phyloP scores from a whole-genome alignment of 2,797 vertebrate species.

The Pitangus sulphuratus region DNA sequence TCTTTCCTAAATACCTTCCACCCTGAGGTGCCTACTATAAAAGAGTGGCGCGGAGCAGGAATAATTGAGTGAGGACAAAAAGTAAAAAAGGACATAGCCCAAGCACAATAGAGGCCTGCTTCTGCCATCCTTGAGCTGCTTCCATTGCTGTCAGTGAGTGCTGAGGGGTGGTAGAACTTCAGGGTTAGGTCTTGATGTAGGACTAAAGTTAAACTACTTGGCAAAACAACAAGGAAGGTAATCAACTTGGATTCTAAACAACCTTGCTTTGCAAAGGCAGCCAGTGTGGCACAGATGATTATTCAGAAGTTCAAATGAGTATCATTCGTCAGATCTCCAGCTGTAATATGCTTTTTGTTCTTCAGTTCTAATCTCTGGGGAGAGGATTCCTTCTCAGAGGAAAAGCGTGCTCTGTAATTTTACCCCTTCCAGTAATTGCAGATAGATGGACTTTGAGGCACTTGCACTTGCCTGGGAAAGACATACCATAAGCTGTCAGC shows the following conservation, averaged over 20 bases:
- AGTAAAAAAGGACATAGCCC: background rate
- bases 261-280: background rate
- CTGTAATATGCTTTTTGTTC: background rate
- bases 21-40: background rate
- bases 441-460: constrained; percentile 56
- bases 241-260: background rate
- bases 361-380: background rate
- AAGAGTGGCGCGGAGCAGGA: background rate
- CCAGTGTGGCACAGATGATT: background rate
- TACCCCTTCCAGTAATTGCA: constrained; percentile 12
- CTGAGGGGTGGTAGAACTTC: background rate
- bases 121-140: background rate
- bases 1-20: background rate
- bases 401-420: constrained; percentile 10
- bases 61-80: background rate
- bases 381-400: background rate
- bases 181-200: background rate
- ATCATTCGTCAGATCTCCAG: background rate
- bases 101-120: background rate
- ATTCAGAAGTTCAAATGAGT: background rate
- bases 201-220: background rate
- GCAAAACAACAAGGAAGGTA: background rate
- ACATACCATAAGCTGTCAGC: constrained; percentile 60
- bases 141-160: accelerated
- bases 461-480: constrained; percentile 52